Base-by-base conservation (phyloP, 2,113 vertebrate species). In the Scolopax mira region DNA sequence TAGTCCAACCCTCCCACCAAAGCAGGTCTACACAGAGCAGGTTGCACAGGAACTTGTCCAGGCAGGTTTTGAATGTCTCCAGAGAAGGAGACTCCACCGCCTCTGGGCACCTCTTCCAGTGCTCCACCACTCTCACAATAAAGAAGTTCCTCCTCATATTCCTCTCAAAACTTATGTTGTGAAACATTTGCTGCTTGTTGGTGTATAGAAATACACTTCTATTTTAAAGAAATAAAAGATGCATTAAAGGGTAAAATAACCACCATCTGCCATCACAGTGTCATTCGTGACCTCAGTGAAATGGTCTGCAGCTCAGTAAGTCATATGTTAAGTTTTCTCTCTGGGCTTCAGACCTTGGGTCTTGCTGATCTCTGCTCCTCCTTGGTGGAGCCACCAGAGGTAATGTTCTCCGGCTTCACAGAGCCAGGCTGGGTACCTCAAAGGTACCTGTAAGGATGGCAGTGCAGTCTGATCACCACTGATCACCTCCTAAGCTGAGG, bases 141-240 rank as follows among this genome's bases (percentile, higher is more conserved):
- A 42, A 42, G 41, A 42, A 42, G 41, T 42, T 42, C 41, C 41
- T 42, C 41, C 41, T 42, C 41, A 42, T 42, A 15, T 42, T 42
- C 41, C 41, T 42, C 51, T 90, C 8, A 13, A 46, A 77, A 69
- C 14, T 67, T 85, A 35, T 21, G 86, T 66, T 79, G 37, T 66
- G 57, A 91, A 66, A 54, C 1, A 3, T 62, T 81, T 90, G 25
- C 64, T 85, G 13, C 3, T 85, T 91, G 54, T 69, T 46, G 28
- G 8, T 58, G 33, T 55, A n/a, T 89, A 77, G n/a, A 88, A 92
- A 80, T 70, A 52, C 4, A 1, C 21, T 72, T 72, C 27, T 60
- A 37, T 58, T 89, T 83, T 73, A 86, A 83, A 83, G 49, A 83
- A 88, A 51, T 27, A n/a, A 61, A 79, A 73, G 11, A 30, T 61